Percentiles rank a stretch among this genome's conserved stretches.
Evolutionary conservation across 1,140 invertebrate species (phyloP).

Genomic region (Drosophila arawakana): DNA sequence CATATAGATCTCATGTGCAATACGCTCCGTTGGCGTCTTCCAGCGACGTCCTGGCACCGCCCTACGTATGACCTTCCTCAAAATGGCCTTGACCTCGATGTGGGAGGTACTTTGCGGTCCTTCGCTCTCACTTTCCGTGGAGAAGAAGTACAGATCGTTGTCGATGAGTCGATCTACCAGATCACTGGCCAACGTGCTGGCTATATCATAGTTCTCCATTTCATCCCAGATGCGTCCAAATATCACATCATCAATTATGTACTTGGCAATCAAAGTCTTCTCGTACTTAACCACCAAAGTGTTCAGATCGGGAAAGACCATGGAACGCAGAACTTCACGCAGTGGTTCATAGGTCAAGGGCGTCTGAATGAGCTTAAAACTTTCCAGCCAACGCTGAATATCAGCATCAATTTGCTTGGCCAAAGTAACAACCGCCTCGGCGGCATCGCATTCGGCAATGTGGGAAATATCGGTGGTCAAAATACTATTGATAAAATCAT

Average conservation of each 20-base stretch:
- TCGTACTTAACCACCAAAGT: slow-evolving; percentile 41
- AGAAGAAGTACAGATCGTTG: slow-evolving; percentile 67
- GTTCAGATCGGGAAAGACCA: slow-evolving; percentile 55
- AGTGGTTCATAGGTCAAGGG: slow-evolving; percentile 84
- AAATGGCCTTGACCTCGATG: slow-evolving; percentile 55
- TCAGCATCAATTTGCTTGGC: slow-evolving; percentile 87
- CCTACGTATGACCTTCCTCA: slow-evolving; percentile 67
- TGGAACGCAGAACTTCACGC: slow-evolving; percentile 43
- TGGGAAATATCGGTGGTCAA: slow-evolving; percentile 87
- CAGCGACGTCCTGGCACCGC: slow-evolving; percentile 72
- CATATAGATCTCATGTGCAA: slow-evolving; percentile 50
- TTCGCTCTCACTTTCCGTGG: slow-evolving; percentile 65
- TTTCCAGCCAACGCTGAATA: slow-evolving; percentile 84
- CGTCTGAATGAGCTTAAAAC: slow-evolving; percentile 70
- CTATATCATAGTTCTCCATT: slow-evolving; percentile 65
- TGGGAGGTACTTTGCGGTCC: not conserved
- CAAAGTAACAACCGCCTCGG: slow-evolving; percentile 85
- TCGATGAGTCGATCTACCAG: slow-evolving; percentile 72
- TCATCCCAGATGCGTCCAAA: slow-evolving; percentile 43
- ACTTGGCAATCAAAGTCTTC: slow-evolving; percentile 34
- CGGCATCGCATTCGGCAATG: slow-evolving; percentile 86
- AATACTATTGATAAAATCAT: slow-evolving; percentile 88
- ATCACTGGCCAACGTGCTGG: slow-evolving; percentile 40
- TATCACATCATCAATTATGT: slow-evolving; percentile 70
- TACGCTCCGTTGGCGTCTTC: slow-evolving; percentile 56